Evolutionary conservation across 2,113 vertebrate species (phyloP), one percentile per base, ranked within the genome.

Genomic region (Tonatia bakeri): DNA sequence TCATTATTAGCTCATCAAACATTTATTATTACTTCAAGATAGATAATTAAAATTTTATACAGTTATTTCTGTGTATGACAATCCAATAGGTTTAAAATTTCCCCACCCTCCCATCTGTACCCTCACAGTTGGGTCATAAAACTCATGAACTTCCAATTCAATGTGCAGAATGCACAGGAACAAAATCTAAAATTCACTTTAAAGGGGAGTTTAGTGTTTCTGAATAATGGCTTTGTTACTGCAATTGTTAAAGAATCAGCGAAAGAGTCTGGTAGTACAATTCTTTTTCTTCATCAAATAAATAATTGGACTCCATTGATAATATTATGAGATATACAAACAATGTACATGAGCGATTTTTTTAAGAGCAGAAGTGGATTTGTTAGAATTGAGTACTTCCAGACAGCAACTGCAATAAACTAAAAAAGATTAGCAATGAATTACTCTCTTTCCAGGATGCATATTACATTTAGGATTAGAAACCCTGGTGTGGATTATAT

Each of bases 1-100:
- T 96, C 88, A 69, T 96, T 97, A 83, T 95, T 97, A 95, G 95
- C 97, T 98, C 97, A 97, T 97, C 91, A 97, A 97, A 95, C 81
- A 79, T 96, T 96, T 96, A 87, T 87, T 94, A 90, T 97, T 98
- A 97, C 97, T 87, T 96, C 70, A 92, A 97, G 94, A 95, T 3
- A 90, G 92, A 87, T 81, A 70, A 96, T 93, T 95, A 97, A 94
- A 67, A 52, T 97, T 98, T 98, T 69, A 73, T 73, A 94, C 77
- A 95, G 92, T 94, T 98, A 77, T 98, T 98, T 98, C 97, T 79
- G 82, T n/a, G 84, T 85, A 65, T 92, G 90, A 93, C 95, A 97
- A 82, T 97, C 90, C 67, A 88, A 80, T 47, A 96, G 93, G 94
- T 91, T 94, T 96, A 85, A 73, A 31, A 13, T 40, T 26, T 52